Percentiles rank a stretch among this genome's conserved stretches.
Conservation (phyloP, 2,888 invertebrate genomes). For the Cyrtodaria siliqua region DNA sequence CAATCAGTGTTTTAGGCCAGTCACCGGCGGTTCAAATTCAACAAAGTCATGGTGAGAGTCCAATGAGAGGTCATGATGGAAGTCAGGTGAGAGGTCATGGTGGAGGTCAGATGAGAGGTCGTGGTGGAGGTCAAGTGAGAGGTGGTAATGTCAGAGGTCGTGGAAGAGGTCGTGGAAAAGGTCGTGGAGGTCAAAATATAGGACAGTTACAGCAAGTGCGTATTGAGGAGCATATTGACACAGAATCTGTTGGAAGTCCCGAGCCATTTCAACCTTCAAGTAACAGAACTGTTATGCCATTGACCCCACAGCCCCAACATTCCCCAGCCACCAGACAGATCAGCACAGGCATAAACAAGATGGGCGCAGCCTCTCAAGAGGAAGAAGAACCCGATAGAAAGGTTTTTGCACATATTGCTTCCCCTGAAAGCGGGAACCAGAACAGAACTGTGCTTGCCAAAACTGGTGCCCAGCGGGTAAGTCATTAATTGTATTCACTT, state of each 20-base stretch:
- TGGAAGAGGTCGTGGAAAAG: not conserved
- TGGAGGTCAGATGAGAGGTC: conserved; percentile 18
- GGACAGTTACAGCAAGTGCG: conserved; percentile 29
- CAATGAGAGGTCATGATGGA: too few relatives aligned
- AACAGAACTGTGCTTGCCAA: too few relatives aligned
- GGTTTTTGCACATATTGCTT: too few relatives aligned
- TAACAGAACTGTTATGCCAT: conserved; percentile 20
- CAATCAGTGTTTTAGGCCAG: not conserved
- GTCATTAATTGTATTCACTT: too few relatives aligned
- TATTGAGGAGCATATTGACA: conserved; percentile 21
- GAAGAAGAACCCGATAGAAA: not conserved
- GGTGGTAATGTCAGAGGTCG: conserved; percentile 2
- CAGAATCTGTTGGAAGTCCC: not conserved
- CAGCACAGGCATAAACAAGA: conserved; percentile 16
- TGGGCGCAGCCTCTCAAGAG: conserved; percentile 31
- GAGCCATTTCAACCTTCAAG: too few relatives aligned
- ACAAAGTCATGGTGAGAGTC: conserved; percentile 16
- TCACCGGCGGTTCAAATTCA: conserved; percentile 4
- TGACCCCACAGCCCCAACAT: not conserved
- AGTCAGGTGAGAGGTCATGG: conserved; percentile 3
- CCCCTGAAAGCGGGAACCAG: too few relatives aligned
- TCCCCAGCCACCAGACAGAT: too few relatives aligned
- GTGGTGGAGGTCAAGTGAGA: not conserved
- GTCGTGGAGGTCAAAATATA: not conserved
- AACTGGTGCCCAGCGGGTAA: too few relatives aligned